phyloP scores from a whole-genome alignment of 1,140 invertebrate genomes.

The Wasmannia auropunctata region DNA sequence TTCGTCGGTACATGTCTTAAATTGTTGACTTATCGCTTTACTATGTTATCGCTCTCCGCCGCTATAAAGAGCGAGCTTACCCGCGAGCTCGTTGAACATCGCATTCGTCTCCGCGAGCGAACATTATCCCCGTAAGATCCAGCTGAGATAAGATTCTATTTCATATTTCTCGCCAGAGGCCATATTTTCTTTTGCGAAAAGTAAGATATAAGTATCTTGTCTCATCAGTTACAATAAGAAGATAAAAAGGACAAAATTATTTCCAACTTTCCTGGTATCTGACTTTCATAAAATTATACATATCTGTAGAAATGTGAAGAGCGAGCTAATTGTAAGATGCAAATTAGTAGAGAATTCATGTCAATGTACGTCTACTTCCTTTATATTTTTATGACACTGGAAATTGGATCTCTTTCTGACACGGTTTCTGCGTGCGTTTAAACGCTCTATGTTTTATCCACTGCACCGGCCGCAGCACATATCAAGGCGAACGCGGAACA shows the following conservation, averaged over 20 bases:
- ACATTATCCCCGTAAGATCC: conserved; percentile 20
- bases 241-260: background rate
- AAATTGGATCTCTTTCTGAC: background rate
- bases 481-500: conserved; percentile 47
- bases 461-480: background rate
- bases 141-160: conserved; percentile 13
- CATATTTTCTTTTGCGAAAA: background rate
- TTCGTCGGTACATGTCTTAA: conserved; percentile 31
- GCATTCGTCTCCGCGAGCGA: background rate
- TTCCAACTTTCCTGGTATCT: background rate
- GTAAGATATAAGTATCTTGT: background rate
- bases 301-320: background rate
- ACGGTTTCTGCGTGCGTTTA: conserved; percentile 1
- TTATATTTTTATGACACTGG: background rate
- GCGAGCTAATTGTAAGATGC: background rate
- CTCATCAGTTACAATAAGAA: background rate
- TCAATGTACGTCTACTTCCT: background rate
- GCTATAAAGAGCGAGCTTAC: conserved; percentile 3
- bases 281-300: conserved; percentile 7
- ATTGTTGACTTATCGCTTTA: conserved; percentile 41
- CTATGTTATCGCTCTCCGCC: conserved; percentile 30
- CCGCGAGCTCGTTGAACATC: conserved; percentile 15
- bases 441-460: background rate
- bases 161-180: background rate
- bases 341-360: background rate